Conservation (phyloP, 2,113 vertebrate species). For the Silurus asotus region DNA sequence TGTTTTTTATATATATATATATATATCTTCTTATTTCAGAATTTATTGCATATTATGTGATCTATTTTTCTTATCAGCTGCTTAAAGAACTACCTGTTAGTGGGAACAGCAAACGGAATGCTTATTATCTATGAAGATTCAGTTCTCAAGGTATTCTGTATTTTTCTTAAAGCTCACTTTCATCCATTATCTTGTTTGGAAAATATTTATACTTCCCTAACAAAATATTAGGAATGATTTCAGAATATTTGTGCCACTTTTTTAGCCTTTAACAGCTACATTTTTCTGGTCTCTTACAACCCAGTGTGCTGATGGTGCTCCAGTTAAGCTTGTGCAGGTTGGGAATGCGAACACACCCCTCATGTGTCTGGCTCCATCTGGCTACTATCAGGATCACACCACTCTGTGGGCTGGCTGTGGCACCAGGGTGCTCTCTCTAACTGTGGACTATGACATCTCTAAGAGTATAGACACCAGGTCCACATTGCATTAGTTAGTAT, state of each 20-base stretch:
- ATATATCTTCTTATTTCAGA: not conserved
- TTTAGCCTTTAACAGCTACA: not conserved
- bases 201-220: not conserved
- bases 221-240: not conserved
- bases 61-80: constrained; percentile 73
- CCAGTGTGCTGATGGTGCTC: constrained; percentile 65
- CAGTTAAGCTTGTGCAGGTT: constrained; percentile 78
- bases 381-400: constrained; percentile 74
- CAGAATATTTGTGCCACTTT: not conserved
- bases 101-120: constrained; percentile 87
- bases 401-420: constrained; percentile 88
- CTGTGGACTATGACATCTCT: constrained; percentile 79
- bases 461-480: constrained; percentile 85
- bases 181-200: not conserved
- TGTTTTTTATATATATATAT: not conserved
- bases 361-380: constrained; percentile 81
- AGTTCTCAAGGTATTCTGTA: constrained; percentile 79
- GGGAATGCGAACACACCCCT: constrained; percentile 83
- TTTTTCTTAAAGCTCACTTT: not conserved
- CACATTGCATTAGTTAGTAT: constrained; percentile 78
- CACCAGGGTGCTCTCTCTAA: constrained; percentile 81
- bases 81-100: constrained; percentile 85
- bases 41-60: not conserved
- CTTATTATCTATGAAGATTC: constrained; percentile 88
- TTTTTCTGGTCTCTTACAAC: not conserved